Percentiles rank a stretch among this genome's conserved stretches.
Evolutionary conservation across 1,140 invertebrate genomes (phyloP).

Genomic region (Battus philenor): DNA sequence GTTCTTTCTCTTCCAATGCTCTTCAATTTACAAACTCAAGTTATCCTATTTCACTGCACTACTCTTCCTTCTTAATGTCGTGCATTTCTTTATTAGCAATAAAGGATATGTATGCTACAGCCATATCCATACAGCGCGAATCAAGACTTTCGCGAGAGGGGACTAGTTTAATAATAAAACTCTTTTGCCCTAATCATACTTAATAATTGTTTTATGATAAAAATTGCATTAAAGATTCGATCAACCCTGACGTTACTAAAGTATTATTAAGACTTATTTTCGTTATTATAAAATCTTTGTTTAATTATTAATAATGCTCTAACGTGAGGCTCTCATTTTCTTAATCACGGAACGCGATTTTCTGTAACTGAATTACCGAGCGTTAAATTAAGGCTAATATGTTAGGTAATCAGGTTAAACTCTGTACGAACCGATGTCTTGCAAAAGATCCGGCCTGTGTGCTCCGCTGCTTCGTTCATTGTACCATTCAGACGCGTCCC

Average conservation of each 20-base stretch:
- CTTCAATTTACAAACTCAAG: too few relatives aligned
- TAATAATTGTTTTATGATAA: too few relatives aligned
- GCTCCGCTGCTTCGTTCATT: conserved; percentile 19
- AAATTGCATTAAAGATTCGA: too few relatives aligned
- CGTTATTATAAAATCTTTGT: neutral
- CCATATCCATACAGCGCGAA: too few relatives aligned
- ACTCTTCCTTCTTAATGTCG: too few relatives aligned
- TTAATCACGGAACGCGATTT: conserved; percentile 9
- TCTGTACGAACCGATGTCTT: conserved; percentile 25
- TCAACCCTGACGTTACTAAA: neutral
- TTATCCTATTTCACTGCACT: too few relatives aligned
- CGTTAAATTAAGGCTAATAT: conserved; percentile 23
- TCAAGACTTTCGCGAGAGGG: too few relatives aligned
- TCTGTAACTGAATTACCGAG: conserved; percentile 3
- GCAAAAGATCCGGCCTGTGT: conserved; percentile 34
- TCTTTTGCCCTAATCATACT: too few relatives aligned
- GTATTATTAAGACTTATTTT: neutral
- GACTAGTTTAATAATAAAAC: too few relatives aligned
- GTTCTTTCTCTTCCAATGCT: too few relatives aligned
- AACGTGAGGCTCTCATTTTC: conserved; percentile 1
- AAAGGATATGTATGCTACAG: too few relatives aligned
- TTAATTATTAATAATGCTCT: neutral
- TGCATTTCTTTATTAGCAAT: too few relatives aligned
- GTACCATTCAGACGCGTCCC: conserved; percentile 16
- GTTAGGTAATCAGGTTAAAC: conserved; percentile 27